A percentile compares a stretch with the other conserved stretches of the same genome.
Evolutionary conservation across 1,140 invertebrate species (phyloP).

Genomic region (Philopotamus ludificatus): DNA sequence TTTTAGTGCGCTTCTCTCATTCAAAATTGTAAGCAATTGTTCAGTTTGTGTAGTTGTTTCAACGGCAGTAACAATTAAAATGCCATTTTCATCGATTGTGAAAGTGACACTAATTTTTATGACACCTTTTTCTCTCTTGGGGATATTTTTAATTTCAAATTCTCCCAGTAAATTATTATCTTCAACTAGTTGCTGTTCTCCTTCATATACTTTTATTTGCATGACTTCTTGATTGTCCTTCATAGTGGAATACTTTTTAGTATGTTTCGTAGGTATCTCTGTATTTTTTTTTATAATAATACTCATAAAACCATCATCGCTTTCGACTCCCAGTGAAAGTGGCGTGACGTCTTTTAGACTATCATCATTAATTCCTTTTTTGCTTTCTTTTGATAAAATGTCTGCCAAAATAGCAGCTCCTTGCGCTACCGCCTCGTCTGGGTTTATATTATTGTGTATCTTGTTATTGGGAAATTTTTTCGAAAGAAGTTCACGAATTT

Average conservation of each 20-base stretch:
- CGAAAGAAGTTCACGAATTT: conserved; percentile 62
- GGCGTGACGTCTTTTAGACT: conserved; percentile 71
- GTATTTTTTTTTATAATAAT: conserved; percentile 64
- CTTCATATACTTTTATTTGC: conserved; percentile 73
- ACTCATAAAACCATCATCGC: conserved; percentile 67
- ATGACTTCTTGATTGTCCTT: conserved; percentile 72
- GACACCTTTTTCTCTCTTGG: conserved; percentile 57
- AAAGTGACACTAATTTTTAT: conserved; percentile 68
- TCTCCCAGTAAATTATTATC: conserved; percentile 78
- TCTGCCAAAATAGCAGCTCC: conserved; percentile 67
- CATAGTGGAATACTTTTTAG: conserved; percentile 65
- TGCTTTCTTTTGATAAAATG: conserved; percentile 58
- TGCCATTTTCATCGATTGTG: conserved; percentile 67
- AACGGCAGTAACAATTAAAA: conserved; percentile 62
- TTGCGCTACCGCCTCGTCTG: conserved; percentile 67
- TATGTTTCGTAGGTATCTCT: conserved; percentile 64
- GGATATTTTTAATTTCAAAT: conserved; percentile 62
- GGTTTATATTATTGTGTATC: conserved; percentile 67
- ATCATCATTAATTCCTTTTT: conserved; percentile 70
- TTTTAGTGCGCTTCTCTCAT: conserved; percentile 59
- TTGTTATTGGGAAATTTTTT: conserved; percentile 65
- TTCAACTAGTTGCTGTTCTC: conserved; percentile 74
- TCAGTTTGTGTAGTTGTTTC: conserved; percentile 56
- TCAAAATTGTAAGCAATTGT: conserved; percentile 59
- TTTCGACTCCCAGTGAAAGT: conserved; percentile 66